Conservation (phyloP, 2,888 invertebrate species). For the Agrotis exclamationis region DNA sequence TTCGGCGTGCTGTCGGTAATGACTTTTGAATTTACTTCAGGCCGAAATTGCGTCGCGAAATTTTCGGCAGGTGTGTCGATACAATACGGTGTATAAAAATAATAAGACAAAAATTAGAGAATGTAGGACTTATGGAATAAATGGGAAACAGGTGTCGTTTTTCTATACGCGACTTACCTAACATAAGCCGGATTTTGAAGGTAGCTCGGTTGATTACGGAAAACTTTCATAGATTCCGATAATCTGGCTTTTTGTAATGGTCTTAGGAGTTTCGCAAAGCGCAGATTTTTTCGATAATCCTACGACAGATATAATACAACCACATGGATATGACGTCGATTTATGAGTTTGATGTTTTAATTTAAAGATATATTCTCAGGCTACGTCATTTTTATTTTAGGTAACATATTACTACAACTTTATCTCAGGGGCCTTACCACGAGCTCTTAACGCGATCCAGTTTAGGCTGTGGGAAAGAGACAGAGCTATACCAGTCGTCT, state of each 20-base stretch:
- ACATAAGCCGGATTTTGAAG: slow-evolving; percentile 15
- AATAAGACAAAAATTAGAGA: background rate
- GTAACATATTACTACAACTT: too few relatives aligned
- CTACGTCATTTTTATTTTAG: too few relatives aligned
- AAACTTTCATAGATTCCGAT: slow-evolving; percentile 14
- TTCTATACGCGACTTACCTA: slow-evolving; percentile 29
- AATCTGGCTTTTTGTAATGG: slow-evolving; percentile 13
- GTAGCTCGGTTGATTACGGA: slow-evolving; percentile 20
- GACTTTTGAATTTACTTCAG: background rate
- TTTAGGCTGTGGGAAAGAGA: too few relatives aligned
- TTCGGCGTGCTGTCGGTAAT: background rate
- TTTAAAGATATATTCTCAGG: background rate
- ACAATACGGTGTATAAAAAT: background rate
- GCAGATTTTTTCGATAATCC: slow-evolving; percentile 11
- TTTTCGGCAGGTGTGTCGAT: background rate
- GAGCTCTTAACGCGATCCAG: too few relatives aligned
- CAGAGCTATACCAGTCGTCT: too few relatives aligned
- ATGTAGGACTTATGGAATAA: background rate
- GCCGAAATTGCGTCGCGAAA: background rate
- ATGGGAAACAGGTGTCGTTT: background rate
- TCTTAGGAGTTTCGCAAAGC: slow-evolving; percentile 14
- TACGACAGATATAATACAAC: slow-evolving; percentile 20
- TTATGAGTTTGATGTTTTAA: background rate
- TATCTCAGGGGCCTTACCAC: too few relatives aligned
- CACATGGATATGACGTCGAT: background rate